Evolutionary conservation across 2,113 vertebrate species (phyloP).

Genomic region (Odocoileus hemionus): DNA sequence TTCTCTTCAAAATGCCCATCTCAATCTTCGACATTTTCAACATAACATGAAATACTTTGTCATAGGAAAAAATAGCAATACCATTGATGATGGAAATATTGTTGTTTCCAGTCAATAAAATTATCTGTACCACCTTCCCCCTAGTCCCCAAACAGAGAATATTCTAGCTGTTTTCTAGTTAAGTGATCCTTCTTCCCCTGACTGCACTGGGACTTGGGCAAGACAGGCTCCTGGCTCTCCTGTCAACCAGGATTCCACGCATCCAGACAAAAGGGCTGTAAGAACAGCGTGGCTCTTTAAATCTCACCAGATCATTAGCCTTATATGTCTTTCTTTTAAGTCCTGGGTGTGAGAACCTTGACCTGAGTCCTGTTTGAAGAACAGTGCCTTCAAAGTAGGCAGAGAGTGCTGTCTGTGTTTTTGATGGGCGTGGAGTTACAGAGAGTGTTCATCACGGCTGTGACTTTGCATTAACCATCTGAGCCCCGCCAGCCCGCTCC

Average conservation of each 20-base stretch:
- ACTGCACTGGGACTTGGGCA: background rate
- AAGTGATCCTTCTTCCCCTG: rapidly evolving
- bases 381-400: background rate
- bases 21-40: background rate
- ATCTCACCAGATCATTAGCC: too few species aligned
- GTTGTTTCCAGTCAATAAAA: background rate
- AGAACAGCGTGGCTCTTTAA: background rate
- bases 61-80: background rate
- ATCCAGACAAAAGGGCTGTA: background rate
- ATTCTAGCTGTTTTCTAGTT: background rate
- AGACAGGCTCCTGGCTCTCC: background rate
- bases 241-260: background rate
- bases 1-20: background rate
- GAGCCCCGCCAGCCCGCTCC: background rate
- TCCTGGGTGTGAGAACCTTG: background rate
- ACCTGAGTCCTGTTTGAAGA: background rate
- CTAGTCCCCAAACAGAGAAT: too few species aligned
- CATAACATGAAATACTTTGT: background rate
- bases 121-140: rapidly evolving
- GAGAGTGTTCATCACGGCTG: background rate
- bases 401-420: background rate
- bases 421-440: rapidly evolving
- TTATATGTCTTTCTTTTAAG: background rate
- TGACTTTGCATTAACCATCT: background rate
- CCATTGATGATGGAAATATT: background rate